These are phyloP conservation scores for Alces alces DNA, from an alignment of 2,113 vertebrate species.

Conservation along the genomic window DNA sequence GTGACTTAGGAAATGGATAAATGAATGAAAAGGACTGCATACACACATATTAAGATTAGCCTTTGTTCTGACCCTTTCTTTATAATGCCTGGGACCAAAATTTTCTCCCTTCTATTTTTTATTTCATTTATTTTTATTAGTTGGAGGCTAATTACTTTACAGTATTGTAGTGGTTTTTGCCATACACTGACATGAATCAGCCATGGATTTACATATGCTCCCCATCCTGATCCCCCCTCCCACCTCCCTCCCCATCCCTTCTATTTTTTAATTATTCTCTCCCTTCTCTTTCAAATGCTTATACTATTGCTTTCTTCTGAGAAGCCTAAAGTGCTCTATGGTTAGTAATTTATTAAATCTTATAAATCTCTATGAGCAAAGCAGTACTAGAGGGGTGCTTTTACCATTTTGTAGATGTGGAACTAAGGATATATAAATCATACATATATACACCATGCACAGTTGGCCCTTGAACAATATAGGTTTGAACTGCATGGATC, in stretches of 20 bases:
- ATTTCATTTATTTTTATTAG: no score
- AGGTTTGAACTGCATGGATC: background rate
- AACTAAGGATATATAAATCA: background rate
- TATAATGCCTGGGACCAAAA: background rate
- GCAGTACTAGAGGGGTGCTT: background rate
- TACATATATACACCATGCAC: background rate
- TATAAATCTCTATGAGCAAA: slow-evolving; percentile 3
- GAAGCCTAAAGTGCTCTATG: background rate
- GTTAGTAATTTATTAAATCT: slow-evolving; percentile 1
- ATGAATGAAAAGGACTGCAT: slow-evolving; percentile 7
- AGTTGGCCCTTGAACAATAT: background rate
- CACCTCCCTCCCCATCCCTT: no score
- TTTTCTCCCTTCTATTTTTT: background rate
- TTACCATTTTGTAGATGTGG: background rate
- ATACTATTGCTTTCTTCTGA: background rate
- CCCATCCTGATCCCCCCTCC: no score
- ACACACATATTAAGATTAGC: background rate
- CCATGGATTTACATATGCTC: no score
- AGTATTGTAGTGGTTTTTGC: no score
- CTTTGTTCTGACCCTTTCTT: slow-evolving; percentile 26
- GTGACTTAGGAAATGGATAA: background rate
- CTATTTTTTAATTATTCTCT: background rate
- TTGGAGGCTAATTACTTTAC: no score
- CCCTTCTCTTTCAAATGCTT: background rate
- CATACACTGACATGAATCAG: no score